phyloP scores from a whole-genome alignment of 2,797 vertebrate species.

The Octomys mimax region DNA sequence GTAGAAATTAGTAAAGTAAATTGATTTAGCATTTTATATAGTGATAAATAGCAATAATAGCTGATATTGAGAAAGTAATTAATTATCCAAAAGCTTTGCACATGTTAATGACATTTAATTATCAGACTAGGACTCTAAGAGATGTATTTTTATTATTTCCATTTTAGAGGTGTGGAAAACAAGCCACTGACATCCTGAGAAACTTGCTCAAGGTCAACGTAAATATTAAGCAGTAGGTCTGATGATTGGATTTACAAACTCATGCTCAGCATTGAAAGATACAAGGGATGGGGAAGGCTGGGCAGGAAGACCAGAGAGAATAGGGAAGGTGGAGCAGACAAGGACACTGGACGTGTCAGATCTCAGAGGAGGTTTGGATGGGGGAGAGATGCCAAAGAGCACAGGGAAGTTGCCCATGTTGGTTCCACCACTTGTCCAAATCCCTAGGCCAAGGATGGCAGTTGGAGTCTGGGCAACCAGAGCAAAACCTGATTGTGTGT shows the following conservation, averaged over 20 bases:
- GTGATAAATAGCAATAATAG: not conserved
- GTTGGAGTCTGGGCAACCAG: not conserved
- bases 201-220: not conserved
- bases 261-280: not conserved
- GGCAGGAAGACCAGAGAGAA: not conserved
- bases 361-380: not conserved
- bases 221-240: not conserved
- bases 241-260: not conserved
- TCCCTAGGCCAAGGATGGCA: not conserved
- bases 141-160: not conserved
- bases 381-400: not conserved
- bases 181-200: not conserved
- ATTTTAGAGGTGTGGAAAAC: not conserved
- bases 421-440: not conserved
- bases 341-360: not conserved
- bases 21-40: not conserved
- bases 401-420: accelerated
- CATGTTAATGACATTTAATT: not conserved
- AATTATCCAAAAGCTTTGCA: not conserved
- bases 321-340: not conserved
- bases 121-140: not conserved
- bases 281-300: not conserved
- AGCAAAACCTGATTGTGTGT: not conserved
- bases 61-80: not conserved
- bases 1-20: constrained; percentile 26